A percentile compares a stretch with the other conserved stretches of the same genome.
Conservation (phyloP, 1,140 invertebrate species). For the Antheraea pernyi region DNA sequence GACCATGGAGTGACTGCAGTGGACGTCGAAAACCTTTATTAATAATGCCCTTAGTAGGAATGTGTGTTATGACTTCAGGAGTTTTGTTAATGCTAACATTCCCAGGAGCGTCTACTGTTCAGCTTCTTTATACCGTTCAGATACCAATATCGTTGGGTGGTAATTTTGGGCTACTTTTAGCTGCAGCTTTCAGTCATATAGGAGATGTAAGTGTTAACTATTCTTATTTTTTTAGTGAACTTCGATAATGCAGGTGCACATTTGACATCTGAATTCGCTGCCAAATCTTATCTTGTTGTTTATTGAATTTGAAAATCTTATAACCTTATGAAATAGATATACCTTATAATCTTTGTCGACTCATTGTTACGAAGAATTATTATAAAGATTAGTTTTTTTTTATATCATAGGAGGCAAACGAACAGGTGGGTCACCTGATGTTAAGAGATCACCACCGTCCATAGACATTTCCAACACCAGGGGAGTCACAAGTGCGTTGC, state of each 20-base stretch:
- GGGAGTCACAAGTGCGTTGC: no score
- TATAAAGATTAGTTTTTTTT: no score
- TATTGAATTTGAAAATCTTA: no score
- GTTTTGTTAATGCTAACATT: slow-evolving; percentile 61
- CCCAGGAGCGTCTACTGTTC: slow-evolving; percentile 59
- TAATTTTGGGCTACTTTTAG: slow-evolving; percentile 64
- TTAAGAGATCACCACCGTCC: no score
- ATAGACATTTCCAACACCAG: no score
- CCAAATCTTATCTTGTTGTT: no score
- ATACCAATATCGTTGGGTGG: slow-evolving; percentile 72
- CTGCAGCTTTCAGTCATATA: slow-evolving; percentile 67
- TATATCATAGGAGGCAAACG: no score
- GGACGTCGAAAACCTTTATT: slow-evolving; percentile 72
- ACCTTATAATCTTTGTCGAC: no score
- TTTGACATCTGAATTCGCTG: not conserved
- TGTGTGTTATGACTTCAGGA: slow-evolving; percentile 62
- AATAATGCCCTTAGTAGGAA: slow-evolving; percentile 63
- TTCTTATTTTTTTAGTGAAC: not conserved
- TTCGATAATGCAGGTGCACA: not conserved
- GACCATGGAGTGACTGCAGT: slow-evolving; percentile 76
- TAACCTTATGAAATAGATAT: no score
- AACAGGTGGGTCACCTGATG: no score
- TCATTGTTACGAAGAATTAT: no score
- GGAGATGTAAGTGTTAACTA: slow-evolving; percentile 62
- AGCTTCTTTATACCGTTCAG: slow-evolving; percentile 64